These are phyloP conservation scores for Poecilia latipinna DNA, from an alignment of 2,113 vertebrate species.

Conservation along the genomic window DNA sequence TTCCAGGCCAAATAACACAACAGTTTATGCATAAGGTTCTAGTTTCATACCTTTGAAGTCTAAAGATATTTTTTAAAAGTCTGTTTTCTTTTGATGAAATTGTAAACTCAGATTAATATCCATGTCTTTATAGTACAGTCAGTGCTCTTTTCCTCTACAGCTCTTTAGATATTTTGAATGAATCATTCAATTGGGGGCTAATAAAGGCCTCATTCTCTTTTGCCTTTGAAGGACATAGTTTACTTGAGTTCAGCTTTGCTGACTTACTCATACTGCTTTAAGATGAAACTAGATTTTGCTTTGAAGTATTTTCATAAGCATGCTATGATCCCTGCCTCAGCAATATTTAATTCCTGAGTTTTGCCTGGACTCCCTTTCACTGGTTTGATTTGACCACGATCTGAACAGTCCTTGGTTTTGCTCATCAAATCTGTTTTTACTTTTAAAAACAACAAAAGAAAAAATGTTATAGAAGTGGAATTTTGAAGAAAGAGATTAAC, in stretches of 20 bases:
- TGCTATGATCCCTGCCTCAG: not conserved
- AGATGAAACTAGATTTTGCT: not conserved
- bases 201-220: not conserved
- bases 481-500: no score
- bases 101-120: no score
- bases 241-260: not conserved
- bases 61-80: no score
- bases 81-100: no score
- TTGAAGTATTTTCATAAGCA: constrained; percentile 2
- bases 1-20: no score
- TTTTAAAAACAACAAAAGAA: not conserved
- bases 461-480: not conserved
- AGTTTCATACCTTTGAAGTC: no score
- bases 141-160: no score
- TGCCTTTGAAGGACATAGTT: not conserved
- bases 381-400: constrained; percentile 28
- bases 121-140: no score
- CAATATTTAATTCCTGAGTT: not conserved
- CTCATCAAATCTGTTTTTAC: not conserved
- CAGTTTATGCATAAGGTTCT: no score
- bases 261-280: not conserved
- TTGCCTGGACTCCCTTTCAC: not conserved
- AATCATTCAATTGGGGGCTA: not conserved
- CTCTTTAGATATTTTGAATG: not conserved
- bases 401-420: constrained; percentile 7